Conservation (phyloP, 1,140 invertebrate genomes). For the Phymorhynchus buccinoides region DNA sequence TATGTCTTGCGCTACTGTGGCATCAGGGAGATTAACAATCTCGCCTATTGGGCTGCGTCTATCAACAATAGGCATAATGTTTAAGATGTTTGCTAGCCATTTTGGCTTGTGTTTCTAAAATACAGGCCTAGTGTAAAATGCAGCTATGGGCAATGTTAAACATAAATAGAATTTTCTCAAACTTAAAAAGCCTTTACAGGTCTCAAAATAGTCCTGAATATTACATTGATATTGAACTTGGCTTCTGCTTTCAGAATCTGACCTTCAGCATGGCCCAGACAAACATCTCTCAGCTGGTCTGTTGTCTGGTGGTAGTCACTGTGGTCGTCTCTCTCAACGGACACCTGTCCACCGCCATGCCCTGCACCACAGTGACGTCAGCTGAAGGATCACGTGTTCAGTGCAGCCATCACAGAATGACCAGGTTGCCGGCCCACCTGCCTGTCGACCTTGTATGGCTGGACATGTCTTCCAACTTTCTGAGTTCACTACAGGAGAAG, state of each 20-base stretch:
- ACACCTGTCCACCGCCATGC: background rate
- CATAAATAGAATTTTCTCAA: too few relatives aligned
- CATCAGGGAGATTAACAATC: too few relatives aligned
- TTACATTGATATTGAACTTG: background rate
- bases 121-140: too few relatives aligned
- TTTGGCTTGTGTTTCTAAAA: too few relatives aligned
- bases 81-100: too few relatives aligned
- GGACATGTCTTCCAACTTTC: conserved; percentile 6
- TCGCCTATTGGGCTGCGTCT: too few relatives aligned
- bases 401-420: conserved; percentile 3
- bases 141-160: too few relatives aligned
- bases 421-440: background rate
- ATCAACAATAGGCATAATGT: too few relatives aligned
- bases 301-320: background rate
- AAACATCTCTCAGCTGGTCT: too few relatives aligned
- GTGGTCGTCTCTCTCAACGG: background rate
- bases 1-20: too few relatives aligned
- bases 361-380: background rate
- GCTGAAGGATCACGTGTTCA: background rate
- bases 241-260: background rate
- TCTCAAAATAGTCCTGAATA: too few relatives aligned
- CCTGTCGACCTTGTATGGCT: background rate
- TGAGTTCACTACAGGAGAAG: background rate
- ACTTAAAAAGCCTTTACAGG: too few relatives aligned
- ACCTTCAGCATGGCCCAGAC: background rate